Base-by-base conservation (phyloP, 53 echinoderm and acorn worm species). In the Zoroaster sp. region DNA sequence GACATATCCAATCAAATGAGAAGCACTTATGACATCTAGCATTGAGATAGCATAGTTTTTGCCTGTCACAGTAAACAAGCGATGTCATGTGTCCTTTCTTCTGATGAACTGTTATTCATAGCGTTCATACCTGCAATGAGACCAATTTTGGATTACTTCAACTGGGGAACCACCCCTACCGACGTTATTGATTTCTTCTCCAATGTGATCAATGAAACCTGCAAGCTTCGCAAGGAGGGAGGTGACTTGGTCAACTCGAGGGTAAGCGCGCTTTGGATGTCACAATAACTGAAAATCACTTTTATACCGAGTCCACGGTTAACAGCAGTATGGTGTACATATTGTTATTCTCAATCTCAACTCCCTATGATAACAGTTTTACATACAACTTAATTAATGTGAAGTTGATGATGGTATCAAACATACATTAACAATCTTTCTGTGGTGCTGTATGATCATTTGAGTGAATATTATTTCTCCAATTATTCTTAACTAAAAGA, bases 141-240 rank as follows among this genome's bases (percentile, higher is more conserved):
- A 18, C 85, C 85, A 15, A 7, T 85, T 15, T 51, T 85, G 6
- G 25, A 52, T 5, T 85, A 70, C 52, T 49, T 85, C 43, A 37
- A 71, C 20, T 1, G 36, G 11, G 71, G 59, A 1, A 6, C 20
- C 36, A 85, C 70, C 49, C 85, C 85, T 0, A 2, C 3, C 21
- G 35, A 85, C 11, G 85, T 85, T 6, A 2, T 46, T 0, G 13
- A 11, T 0, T 85, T 85, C 71, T 85, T 85, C 12, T 3, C 3
- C 0, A 8, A 6, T 1, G 85, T 85, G 46, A 85, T 70, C 2
- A 35, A 70, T 39, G 41, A 85, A 71, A 35, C 85, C 4, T 42
- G 85, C 30, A 70, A 35, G 30, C 69, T 85, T n/a, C 66, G 85
- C 5, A 32, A 85, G 35, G 85, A 41, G 38, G 42, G 59, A 38